Evolutionary conservation across 1,140 invertebrate genomes (phyloP).

Genomic region (Vanessa atalanta): DNA sequence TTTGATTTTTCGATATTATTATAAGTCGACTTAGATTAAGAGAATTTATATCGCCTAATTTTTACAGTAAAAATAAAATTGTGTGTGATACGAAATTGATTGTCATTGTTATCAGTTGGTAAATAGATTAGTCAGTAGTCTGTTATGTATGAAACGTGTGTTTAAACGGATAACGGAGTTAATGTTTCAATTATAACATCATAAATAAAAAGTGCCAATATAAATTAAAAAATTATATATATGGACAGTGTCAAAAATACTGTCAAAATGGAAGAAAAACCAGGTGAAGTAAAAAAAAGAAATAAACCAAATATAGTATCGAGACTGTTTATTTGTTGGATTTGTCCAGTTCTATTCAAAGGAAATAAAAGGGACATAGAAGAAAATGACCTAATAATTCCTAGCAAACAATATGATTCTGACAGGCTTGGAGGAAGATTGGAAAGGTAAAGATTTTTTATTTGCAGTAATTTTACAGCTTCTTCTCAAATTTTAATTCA

Average conservation of each 20-base stretch:
- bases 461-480: not conserved
- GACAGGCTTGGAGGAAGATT: constrained; percentile 57
- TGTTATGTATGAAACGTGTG: constrained; percentile 9
- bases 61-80: not conserved
- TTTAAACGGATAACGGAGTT: not conserved
- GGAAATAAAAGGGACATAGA: constrained; percentile 61
- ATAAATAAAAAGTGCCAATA: not conserved
- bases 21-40: too few species aligned
- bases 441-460: constrained; percentile 51
- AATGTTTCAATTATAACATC: not conserved
- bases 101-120: constrained; percentile 21
- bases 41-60: not conserved
- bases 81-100: constrained; percentile 23
- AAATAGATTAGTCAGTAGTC: constrained; percentile 22
- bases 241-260: constrained; percentile 8
- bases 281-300: constrained; percentile 39
- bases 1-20: too few species aligned
- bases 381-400: constrained; percentile 59
- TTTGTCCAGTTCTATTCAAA: constrained; percentile 54
- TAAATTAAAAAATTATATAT: not conserved
- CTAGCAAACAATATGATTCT: constrained; percentile 57
- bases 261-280: constrained; percentile 13
- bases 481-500: not conserved
- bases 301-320: constrained; percentile 58
- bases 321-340: constrained; percentile 62